These are phyloP conservation scores for Equus przewalskii DNA, from an alignment of 2,113 vertebrate species.

Conservation along the genomic window DNA sequence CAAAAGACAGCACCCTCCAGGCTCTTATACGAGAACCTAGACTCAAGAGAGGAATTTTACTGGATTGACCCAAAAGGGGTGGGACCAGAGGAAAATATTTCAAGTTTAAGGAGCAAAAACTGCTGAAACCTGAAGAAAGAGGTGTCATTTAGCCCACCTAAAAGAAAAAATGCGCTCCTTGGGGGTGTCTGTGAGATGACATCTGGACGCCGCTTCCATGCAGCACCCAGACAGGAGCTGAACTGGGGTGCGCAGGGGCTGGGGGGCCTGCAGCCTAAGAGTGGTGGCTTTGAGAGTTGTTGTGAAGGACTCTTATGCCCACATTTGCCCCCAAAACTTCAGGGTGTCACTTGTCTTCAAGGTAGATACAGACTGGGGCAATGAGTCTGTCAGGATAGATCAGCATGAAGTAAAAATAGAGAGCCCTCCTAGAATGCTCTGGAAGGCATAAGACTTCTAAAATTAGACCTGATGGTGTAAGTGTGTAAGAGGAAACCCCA, in stretches of 20 bases:
- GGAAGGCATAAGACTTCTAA: background rate
- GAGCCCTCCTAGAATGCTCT: background rate
- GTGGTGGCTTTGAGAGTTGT: no score
- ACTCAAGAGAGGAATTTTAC: background rate
- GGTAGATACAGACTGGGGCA: background rate
- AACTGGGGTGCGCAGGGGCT: background rate
- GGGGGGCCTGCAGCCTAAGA: background rate
- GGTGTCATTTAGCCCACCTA: background rate
- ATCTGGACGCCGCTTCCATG: background rate
- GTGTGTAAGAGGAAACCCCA: background rate
- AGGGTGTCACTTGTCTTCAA: background rate
- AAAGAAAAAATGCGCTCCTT: background rate
- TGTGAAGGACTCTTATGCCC: background rate
- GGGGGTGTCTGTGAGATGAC: background rate
- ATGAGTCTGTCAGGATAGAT: background rate
- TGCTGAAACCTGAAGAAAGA: background rate
- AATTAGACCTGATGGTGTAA: background rate
- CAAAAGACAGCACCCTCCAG: background rate
- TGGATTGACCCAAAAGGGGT: background rate
- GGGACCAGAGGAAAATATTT: background rate
- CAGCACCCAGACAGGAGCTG: background rate
- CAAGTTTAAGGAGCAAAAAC: conserved; percentile 1
- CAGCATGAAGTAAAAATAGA: background rate
- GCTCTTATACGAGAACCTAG: background rate
- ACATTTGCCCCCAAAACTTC: background rate